Conservation (phyloP, 2,113 vertebrate genomes). For the Phoenicopterus ruber region DNA sequence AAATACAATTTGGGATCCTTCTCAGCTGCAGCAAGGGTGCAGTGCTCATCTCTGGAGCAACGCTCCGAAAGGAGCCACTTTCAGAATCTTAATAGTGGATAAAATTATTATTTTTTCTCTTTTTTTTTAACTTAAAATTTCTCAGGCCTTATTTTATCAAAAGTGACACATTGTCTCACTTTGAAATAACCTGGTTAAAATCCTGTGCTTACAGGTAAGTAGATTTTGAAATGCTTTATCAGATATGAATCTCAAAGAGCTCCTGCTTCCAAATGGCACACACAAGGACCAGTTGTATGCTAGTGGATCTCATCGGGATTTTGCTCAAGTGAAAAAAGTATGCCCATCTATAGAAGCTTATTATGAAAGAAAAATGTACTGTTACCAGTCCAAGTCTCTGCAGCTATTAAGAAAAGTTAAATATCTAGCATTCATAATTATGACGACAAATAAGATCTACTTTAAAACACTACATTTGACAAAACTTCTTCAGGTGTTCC, state of each 20-base stretch:
- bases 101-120: no score
- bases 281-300: not conserved
- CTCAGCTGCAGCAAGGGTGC: not conserved
- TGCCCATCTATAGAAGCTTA: not conserved
- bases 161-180: not conserved
- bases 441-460: not conserved
- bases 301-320: not conserved
- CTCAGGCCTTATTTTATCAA: not conserved
- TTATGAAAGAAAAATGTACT: not conserved
- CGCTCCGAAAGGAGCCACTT: fast-evolving
- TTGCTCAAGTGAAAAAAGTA: not conserved
- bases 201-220: not conserved
- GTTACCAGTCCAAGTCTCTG: not conserved
- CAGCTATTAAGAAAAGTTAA: not conserved
- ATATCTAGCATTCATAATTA: not conserved
- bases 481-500: not conserved
- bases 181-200: not conserved
- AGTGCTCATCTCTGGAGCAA: not conserved
- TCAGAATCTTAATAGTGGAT: not conserved
- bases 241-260: not conserved
- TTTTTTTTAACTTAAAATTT: not conserved
- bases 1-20: not conserved
- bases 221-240: not conserved
- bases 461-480: not conserved
- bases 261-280: not conserved